These are phyloP conservation scores for Heliconius sara DNA, from an alignment of 2,888 invertebrate genomes.

Conservation along the genomic window DNA sequence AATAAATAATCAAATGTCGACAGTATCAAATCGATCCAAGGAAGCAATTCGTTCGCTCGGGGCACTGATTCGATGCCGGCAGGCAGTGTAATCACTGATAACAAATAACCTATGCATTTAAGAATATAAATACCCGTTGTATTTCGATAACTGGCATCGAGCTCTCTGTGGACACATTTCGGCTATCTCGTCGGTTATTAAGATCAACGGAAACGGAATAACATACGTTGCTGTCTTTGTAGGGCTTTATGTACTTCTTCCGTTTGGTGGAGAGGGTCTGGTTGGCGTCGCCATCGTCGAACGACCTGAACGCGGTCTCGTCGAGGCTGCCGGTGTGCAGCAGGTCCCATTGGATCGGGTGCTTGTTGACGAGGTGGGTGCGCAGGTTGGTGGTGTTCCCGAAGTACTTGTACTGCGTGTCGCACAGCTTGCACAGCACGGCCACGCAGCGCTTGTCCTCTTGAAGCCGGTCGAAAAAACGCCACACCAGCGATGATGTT, in stretches of 20 bases:
- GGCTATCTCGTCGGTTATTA: constrained; percentile 56
- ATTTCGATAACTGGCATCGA: constrained; percentile 72
- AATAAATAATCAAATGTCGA: constrained; percentile 16
- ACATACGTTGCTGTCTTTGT: constrained; percentile 73
- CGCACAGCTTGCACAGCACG: constrained; percentile 79
- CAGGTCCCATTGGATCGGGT: constrained; percentile 79
- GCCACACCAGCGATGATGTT: constrained; percentile 76
- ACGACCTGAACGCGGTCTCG: constrained; percentile 52
- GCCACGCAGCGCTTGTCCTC: constrained; percentile 68
- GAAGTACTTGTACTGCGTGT: constrained; percentile 76
- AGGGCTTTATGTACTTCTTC: constrained; percentile 62
- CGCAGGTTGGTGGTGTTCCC: constrained; percentile 79
- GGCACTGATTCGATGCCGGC: constrained; percentile 24
- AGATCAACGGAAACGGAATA: constrained; percentile 69
- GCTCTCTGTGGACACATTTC: constrained; percentile 56
- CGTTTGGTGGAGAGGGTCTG: constrained; percentile 54
- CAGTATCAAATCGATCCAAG: constrained; percentile 20
- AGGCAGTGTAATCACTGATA: constrained; percentile 32
- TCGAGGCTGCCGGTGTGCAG: constrained; percentile 69
- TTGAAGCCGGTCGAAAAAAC: constrained; percentile 74
- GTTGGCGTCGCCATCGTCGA: constrained; percentile 47
- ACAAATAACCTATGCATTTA: constrained; percentile 55
- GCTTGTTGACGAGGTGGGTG: constrained; percentile 73
- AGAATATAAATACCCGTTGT: constrained; percentile 68
- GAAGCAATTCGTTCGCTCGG: constrained; percentile 3